Conservation (phyloP, 1,140 invertebrate genomes). For the Globodera ellingtonae region DNA sequence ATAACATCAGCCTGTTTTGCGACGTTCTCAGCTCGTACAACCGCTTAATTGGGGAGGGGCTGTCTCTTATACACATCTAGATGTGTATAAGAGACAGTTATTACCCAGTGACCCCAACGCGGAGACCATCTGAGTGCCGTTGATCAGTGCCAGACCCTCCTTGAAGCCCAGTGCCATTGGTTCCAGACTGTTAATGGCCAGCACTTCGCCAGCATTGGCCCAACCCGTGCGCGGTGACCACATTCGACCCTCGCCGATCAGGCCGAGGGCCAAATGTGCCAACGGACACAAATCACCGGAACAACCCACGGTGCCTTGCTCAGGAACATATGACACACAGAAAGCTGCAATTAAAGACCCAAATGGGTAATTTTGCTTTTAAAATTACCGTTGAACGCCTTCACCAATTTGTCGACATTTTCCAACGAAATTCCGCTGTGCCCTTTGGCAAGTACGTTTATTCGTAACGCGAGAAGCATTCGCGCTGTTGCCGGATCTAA, state of each 20-base stretch:
- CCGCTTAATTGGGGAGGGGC: constrained; percentile 66
- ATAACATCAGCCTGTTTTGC: constrained; percentile 76
- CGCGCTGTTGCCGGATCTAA: constrained; percentile 72
- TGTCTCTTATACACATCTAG: too few species aligned
- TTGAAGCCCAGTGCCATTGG: constrained; percentile 73
- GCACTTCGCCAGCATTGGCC: constrained; percentile 72
- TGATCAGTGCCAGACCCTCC: constrained; percentile 77
- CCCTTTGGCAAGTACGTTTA: constrained; percentile 77
- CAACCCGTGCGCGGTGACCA: constrained; percentile 77
- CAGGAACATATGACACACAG: constrained; percentile 76
- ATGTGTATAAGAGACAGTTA: too few species aligned
- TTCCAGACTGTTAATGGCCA: constrained; percentile 71
- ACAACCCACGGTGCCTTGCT: constrained; percentile 77
- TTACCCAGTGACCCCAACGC: constrained; percentile 74
- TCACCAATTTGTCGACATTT: constrained; percentile 73
- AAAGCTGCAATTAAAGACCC: constrained; percentile 67
- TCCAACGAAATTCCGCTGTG: constrained; percentile 75
- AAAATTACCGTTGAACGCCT: constrained; percentile 74
- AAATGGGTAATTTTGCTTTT: background rate
- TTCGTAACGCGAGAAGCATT: constrained; percentile 75
- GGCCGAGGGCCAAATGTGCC: constrained; percentile 72
- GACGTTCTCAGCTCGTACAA: constrained; percentile 72
- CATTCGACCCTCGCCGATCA: constrained; percentile 79
- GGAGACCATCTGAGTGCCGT: constrained; percentile 78
- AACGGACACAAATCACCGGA: constrained; percentile 77